These are phyloP conservation scores for Heterodera schachtii DNA, from an alignment of 1,140 invertebrate species.

Conservation along the genomic window DNA sequence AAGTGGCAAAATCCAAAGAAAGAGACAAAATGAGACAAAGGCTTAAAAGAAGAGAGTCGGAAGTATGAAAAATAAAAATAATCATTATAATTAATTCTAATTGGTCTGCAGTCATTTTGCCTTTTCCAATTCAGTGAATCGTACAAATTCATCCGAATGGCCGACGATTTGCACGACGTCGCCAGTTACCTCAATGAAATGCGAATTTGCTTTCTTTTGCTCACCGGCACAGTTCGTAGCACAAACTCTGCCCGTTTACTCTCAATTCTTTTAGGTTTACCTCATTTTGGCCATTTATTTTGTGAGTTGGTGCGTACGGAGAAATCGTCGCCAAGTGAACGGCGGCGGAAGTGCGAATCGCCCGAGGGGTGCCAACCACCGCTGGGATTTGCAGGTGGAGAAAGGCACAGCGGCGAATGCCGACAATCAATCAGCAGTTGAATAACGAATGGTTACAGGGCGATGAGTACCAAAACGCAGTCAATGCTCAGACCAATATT, in stretches of 20 bases:
- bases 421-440: background rate
- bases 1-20: no score
- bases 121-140: conserved; percentile 51
- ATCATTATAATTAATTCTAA: no score
- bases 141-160: conserved; percentile 62
- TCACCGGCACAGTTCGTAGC: conserved; percentile 35
- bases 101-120: background rate
- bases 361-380: conserved; percentile 22
- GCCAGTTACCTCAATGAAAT: conserved; percentile 56
- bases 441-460: background rate
- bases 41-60: no score
- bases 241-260: conserved; percentile 9
- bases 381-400: conserved; percentile 35
- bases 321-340: conserved; percentile 45
- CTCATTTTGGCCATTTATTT: conserved; percentile 46
- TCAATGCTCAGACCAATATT: conserved; percentile 28
- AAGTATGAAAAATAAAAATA: no score
- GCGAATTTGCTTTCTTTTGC: conserved; percentile 52
- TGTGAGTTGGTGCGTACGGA: conserved; percentile 41
- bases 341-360: background rate
- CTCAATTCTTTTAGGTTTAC: conserved; percentile 38
- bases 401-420: conserved; percentile 21
- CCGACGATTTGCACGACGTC: conserved; percentile 58
- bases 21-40: no score
- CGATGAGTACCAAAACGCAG: conserved; percentile 41